A percentile compares a stretch with the other conserved stretches of the same genome.
phyloP scores from a whole-genome alignment of 2,797 vertebrate genomes.

The Babyrousa celebensis region DNA sequence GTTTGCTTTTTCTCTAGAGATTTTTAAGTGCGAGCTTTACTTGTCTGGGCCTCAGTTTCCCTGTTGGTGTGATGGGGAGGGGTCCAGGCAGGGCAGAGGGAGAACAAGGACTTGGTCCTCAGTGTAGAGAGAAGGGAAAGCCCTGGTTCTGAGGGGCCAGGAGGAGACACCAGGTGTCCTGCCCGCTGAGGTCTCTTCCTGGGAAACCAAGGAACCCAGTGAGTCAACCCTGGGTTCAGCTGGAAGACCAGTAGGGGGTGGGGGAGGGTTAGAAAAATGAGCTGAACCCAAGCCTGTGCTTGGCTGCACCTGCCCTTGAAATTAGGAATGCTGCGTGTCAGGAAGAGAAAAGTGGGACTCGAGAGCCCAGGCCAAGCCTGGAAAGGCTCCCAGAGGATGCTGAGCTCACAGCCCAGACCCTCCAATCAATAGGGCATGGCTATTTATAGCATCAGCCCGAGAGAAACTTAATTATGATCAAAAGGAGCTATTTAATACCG shows the following conservation, averaged over 20 bases:
- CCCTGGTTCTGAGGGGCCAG: not conserved
- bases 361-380: conserved; percentile 81
- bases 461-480: conserved; percentile 90
- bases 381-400: conserved; percentile 81
- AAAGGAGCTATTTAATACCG: conserved; percentile 89
- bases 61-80: not conserved
- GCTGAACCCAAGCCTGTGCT: not conserved
- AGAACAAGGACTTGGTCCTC: not conserved
- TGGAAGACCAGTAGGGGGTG: not conserved
- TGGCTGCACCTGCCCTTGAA: conserved; percentile 78
- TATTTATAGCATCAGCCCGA: conserved; percentile 89
- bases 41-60: conserved; percentile 3
- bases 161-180: not conserved
- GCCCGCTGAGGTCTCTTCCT: not conserved
- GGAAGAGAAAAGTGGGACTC: conserved; percentile 82
- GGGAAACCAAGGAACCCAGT: not conserved
- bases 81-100: not conserved
- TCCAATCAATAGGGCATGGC: conserved; percentile 90
- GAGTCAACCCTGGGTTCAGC: not conserved
- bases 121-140: not conserved
- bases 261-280: not conserved
- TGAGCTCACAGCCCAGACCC: conserved; percentile 87
- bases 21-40: not conserved
- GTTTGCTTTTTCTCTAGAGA: conserved; percentile 49
- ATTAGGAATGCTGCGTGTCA: conserved; percentile 58